Evolutionary conservation across 2,113 vertebrate species (phyloP).

Genomic region (Scortum barcoo): DNA sequence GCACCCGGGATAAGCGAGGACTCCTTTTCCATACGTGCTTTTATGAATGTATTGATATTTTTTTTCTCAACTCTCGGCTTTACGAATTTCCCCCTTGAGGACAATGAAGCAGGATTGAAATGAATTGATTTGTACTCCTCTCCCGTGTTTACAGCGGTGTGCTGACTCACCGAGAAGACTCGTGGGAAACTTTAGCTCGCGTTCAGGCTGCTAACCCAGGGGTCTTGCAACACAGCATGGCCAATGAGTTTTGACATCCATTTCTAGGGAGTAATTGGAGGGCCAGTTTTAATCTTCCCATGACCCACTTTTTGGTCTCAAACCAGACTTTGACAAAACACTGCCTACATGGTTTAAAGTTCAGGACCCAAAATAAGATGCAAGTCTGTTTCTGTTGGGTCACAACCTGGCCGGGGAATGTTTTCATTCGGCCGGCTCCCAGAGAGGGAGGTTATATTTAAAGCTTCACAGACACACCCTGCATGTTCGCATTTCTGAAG

Average conservation of each 20-base stretch:
- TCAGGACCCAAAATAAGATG: constrained; percentile 50
- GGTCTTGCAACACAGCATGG: constrained; percentile 23
- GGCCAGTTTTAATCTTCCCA: constrained; percentile 65
- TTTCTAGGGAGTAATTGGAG: constrained; percentile 49
- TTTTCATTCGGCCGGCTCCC: constrained; percentile 72
- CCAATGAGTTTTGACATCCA: constrained; percentile 51
- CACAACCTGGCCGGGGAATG: constrained; percentile 58
- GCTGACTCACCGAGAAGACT: constrained; percentile 35
- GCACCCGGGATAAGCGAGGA: not conserved
- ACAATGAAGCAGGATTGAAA: constrained; percentile 52
- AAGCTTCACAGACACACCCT: constrained; percentile 48
- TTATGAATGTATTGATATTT: constrained; percentile 41
- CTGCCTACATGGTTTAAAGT: constrained; percentile 18
- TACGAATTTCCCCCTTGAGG: constrained; percentile 23
- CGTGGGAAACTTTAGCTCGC: constrained; percentile 55
- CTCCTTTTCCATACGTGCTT: constrained; percentile 14
- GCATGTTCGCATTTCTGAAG: constrained; percentile 54
- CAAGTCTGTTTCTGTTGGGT: constrained; percentile 66
- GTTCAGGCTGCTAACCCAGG: constrained; percentile 24
- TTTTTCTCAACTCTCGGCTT: constrained; percentile 43
- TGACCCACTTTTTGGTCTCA: constrained; percentile 58
- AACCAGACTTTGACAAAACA: constrained; percentile 60
- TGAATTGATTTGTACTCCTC: constrained; percentile 38
- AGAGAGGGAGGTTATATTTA: constrained; percentile 63
- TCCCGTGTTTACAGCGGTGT: not conserved